Evolutionary conservation across 2,113 vertebrate genomes (phyloP), one percentile per base, ranked within the genome.

Genomic region (Synodontis membranacea): DNA sequence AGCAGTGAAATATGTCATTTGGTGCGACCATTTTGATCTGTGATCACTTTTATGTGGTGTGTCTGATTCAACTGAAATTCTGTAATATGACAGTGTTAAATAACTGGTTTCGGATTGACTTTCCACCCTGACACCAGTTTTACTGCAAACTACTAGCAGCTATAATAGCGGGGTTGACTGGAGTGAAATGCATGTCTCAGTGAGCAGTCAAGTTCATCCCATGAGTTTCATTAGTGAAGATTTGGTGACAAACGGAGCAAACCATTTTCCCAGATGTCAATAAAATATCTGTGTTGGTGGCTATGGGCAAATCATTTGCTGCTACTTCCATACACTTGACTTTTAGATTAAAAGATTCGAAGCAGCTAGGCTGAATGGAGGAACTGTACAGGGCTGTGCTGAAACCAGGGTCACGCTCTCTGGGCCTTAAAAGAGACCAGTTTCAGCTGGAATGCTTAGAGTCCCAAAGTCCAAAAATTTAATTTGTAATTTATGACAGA

Each of bases 401-500:
- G 60, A 84, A 86, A 44, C 50, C 88, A 42, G 25, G 7, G 86
- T 84, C 74, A 62, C 19, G 62, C 66, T 68, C 8, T 34, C 50
- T 11, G 48, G 80, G 60, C 79, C 83, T 87, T 62, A 60, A 84
- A n/a, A 10, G 58, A 88, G 74, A 70, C 80, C 60, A 50, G 56
- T 87, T 82, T 85, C 74, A 85, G 76, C 78, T 48, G 66, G 86
- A 87, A 87, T 70, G 68, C 78, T 89, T 87, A 28, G 62, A 74
- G 46, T 70, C 84, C 76, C 81, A 39, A 72, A 84, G 66, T 79
- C 70, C 60, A 83, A 62, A 68, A 44, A 62, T 58, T 70, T 70
- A 85, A 87, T 89, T 85, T 85, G 79, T 44, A 58, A 87, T 87
- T 66, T 84, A 68, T 52, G 37, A 86, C 74, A 10, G 68, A 48